These are phyloP conservation scores for Gopherus evgoodei DNA, from an alignment of 2,113 vertebrate species.

Conservation along the genomic window DNA sequence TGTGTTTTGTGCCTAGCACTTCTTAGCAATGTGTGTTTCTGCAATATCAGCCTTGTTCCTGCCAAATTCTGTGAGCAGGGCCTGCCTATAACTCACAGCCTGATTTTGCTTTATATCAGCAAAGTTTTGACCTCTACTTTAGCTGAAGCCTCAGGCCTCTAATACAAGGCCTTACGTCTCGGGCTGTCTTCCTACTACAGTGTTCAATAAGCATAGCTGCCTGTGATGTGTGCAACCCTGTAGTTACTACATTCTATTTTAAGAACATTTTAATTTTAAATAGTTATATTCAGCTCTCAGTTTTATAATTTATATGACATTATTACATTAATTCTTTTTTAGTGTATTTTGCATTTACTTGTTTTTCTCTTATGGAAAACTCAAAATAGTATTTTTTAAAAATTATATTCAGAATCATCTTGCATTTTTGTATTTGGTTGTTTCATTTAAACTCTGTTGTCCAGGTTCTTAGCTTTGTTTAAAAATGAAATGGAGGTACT, in stretches of 20 bases:
- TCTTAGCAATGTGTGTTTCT: too few species aligned
- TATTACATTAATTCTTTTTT: neutral
- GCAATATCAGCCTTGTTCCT: too few species aligned
- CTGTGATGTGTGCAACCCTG: neutral
- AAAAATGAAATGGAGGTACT: constrained; percentile 62
- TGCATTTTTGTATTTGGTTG: neutral
- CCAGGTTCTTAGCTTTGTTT: constrained; percentile 41
- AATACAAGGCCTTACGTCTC: too few species aligned
- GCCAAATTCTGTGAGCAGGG: too few species aligned
- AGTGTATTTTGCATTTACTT: neutral
- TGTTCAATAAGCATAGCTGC: too few species aligned
- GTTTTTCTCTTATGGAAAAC: too few species aligned
- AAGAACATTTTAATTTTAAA: neutral
- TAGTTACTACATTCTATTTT: neutral
- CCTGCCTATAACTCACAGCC: too few species aligned
- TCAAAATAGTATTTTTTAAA: constrained; percentile 46
- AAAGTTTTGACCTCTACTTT: too few species aligned
- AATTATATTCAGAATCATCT: neutral
- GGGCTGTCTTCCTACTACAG: too few species aligned
- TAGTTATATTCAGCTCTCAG: neutral
- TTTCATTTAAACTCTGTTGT: constrained; percentile 27
- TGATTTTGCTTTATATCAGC: too few species aligned
- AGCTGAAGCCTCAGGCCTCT: too few species aligned
- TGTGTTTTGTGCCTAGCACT: too few species aligned
- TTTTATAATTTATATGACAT: neutral